Evolutionary conservation across 2,797 vertebrate species (phyloP).

Genomic region (Kryptolebias ocellatus): DNA sequence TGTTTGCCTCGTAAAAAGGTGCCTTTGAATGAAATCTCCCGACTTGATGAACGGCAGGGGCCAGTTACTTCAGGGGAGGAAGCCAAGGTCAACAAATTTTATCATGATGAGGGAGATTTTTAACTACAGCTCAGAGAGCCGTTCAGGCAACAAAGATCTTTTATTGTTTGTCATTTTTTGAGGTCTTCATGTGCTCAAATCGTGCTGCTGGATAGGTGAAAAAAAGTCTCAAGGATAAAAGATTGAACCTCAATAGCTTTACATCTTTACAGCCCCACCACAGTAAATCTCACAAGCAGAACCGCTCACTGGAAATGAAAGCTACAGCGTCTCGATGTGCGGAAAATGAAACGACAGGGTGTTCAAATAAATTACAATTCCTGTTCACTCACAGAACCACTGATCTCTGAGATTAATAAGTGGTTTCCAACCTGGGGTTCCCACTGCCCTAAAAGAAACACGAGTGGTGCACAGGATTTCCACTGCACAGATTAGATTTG

Average conservation of each 20-base stretch:
- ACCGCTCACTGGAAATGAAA: background rate
- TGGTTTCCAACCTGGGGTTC: constrained; percentile 1
- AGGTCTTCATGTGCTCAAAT: background rate
- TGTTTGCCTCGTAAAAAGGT: background rate
- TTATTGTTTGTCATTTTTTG: background rate
- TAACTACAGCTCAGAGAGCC: background rate
- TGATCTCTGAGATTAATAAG: background rate
- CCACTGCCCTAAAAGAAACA: background rate
- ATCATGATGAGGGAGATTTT: background rate
- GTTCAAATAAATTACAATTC: background rate
- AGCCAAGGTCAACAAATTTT: background rate
- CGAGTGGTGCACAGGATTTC: background rate
- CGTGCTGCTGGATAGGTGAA: background rate
- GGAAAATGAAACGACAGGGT: background rate
- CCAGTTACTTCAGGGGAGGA: background rate
- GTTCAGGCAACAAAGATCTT: background rate
- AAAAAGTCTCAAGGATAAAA: constrained; percentile 9
- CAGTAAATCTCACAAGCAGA: background rate
- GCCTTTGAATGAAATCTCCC: background rate
- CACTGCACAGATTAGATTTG: background rate
- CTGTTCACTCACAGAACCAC: background rate
- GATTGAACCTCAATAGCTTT: background rate
- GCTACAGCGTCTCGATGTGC: background rate
- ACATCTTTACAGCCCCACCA: background rate
- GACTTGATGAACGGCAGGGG: background rate